Base-by-base conservation (phyloP, 2,888 invertebrate species). In the Ochropleura plecta region DNA sequence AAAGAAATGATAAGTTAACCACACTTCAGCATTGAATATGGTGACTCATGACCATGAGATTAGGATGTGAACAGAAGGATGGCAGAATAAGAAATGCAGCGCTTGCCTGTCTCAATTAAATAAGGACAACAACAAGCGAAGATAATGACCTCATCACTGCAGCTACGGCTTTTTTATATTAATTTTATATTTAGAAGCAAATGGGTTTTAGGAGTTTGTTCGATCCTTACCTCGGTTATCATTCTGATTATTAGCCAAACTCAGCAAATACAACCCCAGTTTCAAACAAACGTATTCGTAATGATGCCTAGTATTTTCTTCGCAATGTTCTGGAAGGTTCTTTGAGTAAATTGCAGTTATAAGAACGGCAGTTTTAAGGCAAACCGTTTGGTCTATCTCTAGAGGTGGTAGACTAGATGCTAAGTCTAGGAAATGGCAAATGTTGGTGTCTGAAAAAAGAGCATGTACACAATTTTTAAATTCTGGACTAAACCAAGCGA, bases 231-330 rank as follows among this genome's bases (percentile, higher is more conserved):
- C 94, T 92, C 94, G 91, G 72, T 93, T 93, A 86, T 96, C 95
- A 71, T 93, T 92, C 57, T 94, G 91, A 40, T 90, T 91, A 51
- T 89, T 89, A 5, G 94, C 91, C 66, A 95, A 57, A 8, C 90
- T 92, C 74, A 96, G 79, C 40, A 96, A 81, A 83, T 93, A 91
- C 44, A 94, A 70, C n/a, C 94, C 89, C 2, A 96, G 82, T 68
- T 93, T 95, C 73, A 96, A 86, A 48, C 95, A 95, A 2, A 93
- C 94, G 57, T 91, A 94, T 79, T 96, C 92, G 72, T 91, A 95
- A 67, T 93, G 92, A 73, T 88, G 86, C 59, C 83, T 90, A 8
- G 71, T 70, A 0, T 81, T 80, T 9, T 90, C 89, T 0, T 86
- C 85, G 0, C 79, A 70, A 51, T 87, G 75, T n/a, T 92, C 91